Conservation (phyloP, 1,140 invertebrate species). For the Nomia melanderi region DNA sequence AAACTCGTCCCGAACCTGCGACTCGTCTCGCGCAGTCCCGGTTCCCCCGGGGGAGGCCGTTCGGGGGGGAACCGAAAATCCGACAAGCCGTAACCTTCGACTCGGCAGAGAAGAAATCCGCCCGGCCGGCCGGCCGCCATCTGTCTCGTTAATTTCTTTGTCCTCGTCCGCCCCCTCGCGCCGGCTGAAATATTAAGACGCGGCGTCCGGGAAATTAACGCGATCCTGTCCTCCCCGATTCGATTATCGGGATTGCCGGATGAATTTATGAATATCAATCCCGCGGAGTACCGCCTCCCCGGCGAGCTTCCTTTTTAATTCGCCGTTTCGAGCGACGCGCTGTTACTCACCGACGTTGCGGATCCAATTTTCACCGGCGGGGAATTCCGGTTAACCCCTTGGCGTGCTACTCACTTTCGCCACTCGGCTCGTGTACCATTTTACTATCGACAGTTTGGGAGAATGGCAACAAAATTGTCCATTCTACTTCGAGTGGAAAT, state of each 20-base stretch:
- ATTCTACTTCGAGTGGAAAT: too few relatives aligned
- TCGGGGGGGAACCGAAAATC: constrained; percentile 53
- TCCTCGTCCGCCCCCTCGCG: neutral
- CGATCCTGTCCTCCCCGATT: constrained; percentile 24
- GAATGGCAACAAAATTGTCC: too few relatives aligned
- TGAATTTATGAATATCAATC: constrained; percentile 46
- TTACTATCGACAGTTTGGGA: too few relatives aligned
- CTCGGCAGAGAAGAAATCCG: constrained; percentile 43
- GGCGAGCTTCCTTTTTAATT: constrained; percentile 25
- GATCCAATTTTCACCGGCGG: neutral
- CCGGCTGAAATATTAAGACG: constrained; percentile 52
- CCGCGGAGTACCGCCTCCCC: neutral
- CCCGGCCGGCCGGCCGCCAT: neutral
- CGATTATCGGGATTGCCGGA: constrained; percentile 44
- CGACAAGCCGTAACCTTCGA: constrained; percentile 28
- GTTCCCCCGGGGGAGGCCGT: constrained; percentile 51
- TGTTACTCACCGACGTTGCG: neutral
- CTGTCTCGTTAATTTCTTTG: constrained; percentile 8
- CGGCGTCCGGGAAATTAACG: constrained; percentile 9
- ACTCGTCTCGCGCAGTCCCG: constrained; percentile 26
- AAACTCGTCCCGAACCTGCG: constrained; percentile 62
- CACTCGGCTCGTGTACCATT: too few relatives aligned
- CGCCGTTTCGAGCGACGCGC: neutral
- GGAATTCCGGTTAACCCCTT: neutral
- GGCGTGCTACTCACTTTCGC: too few relatives aligned